Base-by-base conservation (phyloP, 2,888 invertebrate genomes). In the Reticulitermes lucifugus region DNA sequence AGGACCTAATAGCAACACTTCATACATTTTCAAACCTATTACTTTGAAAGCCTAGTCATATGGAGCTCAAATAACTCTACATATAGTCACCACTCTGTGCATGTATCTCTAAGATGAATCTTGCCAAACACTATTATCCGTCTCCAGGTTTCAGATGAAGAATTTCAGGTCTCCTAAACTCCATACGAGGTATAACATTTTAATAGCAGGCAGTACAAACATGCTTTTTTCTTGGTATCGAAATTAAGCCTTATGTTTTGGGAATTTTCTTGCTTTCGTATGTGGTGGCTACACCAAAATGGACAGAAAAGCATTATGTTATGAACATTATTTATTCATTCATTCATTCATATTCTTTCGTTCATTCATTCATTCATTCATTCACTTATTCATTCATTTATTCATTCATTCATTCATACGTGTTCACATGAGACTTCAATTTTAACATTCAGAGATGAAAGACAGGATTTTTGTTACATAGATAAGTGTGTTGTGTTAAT, bases 371-470 rank as follows among this genome's bases (percentile, higher is more conserved):
- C 4, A 4, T 35, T 35, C 4, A 35, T 35, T 35, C 35, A 0
- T 4, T 35, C 35, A 35, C n/a, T n/a, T n/a, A n/a, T 35, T 3
- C 35, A 35, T 35, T 35, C 0, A 35, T 35, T 35, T 1, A 35
- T 35, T 35, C 35, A 35, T 35, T 3, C 1, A 35, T 35, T 35
- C 35, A 35, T 4, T 35, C 35, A 35, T 4, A 35, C 35, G 35
- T 35, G 35, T 35, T 35, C 35, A 73, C 1, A 73, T 41, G 35
- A 35, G 73, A 35, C 73, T 41, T 73, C 25, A 59, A 5, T 59
- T 41, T 41, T 35, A 73, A 73, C 73, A 73, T 73, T 73, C 35
- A 73, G 73, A 73, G 73, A 73, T 10, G 35, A 73, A 73, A 73
- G 25, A 35, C 9, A 73, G 18, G 73, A 73, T 29, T 41, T 73